Base-by-base conservation (phyloP, 2,113 vertebrate species). In the Holacanthus passer region DNA sequence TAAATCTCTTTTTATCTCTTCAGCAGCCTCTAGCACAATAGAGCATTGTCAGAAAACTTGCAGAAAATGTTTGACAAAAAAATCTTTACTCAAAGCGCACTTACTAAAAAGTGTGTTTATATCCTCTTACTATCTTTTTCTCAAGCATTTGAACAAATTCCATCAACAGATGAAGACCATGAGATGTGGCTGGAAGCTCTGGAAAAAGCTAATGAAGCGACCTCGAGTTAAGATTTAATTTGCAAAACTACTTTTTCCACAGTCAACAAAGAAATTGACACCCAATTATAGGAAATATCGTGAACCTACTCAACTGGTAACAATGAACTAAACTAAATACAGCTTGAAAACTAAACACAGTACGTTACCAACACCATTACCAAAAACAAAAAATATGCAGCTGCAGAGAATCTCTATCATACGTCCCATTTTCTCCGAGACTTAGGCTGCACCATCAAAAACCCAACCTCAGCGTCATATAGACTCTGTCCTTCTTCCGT, bases 401-500 rank as follows among this genome's bases (percentile, higher is more conserved):
- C 45, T 45, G 32, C 24, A 77, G 55, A 52, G 32, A 24, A 73
- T 48, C 48, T 77, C 29, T n/a, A 17, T 27, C 37, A 9, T 22
- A 24, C 4, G 2, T 22, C n/a, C 39, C n/a, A 58, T 75, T 71
- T 55, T 31, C 45, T 58, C 24, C 6, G 29, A 41, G 24, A 50
- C 39, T 14, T 1, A 45, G 24, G 41, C 27, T 48, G 59, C 27
- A 48, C 55, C 39, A 39, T 67, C 48, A 67, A 35, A 71, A 79
- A 19, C 16, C 17, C 37, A 75, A 55, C 53, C 39, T 87, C 73
- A 53, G 64, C 20, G 0, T 52, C 3, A 1, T 79, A 47, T 56
- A 31, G 55, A 74, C 78, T 63, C 60, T 22, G 7, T 22, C 48
- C 24, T 32, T 69, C 17, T 16, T 74, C 69, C 16, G 48, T 64